These are phyloP conservation scores for Miniopterus natalensis DNA, from an alignment of 2,113 vertebrate species.

Conservation along the genomic window DNA sequence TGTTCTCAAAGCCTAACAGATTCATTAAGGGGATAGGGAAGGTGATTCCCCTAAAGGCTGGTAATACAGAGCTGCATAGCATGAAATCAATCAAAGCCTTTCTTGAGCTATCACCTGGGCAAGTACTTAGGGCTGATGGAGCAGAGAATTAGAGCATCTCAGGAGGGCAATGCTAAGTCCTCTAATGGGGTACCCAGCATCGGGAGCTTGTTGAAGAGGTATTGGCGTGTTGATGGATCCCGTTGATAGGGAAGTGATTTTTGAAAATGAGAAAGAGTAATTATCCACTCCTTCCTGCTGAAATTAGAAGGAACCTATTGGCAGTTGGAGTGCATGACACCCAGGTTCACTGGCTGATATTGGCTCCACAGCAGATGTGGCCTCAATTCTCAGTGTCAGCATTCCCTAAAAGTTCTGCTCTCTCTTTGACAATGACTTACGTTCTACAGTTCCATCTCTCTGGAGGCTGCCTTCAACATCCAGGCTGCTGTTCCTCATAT, in stretches of 20 bases:
- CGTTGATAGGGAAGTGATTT: conserved; percentile 65
- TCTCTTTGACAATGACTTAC: not conserved
- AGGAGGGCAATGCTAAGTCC: conserved; percentile 44
- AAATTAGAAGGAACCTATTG: conserved; percentile 67
- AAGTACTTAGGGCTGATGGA: conserved; percentile 52
- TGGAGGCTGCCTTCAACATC: not conserved
- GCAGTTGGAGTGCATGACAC: not conserved
- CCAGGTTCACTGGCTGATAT: not conserved
- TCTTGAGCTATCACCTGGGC: conserved; percentile 66
- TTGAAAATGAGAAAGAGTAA: conserved; percentile 73
- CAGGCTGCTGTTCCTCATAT: not conserved
- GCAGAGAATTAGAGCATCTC: conserved; percentile 51
- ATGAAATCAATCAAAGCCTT: conserved; percentile 62
- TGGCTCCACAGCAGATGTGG: not conserved
- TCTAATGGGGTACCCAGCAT: conserved; percentile 16
- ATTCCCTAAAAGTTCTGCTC: not conserved
- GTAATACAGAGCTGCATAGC: not conserved
- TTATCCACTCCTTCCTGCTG: conserved; percentile 65
- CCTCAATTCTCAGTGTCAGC: not conserved
- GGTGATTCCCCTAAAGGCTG: not conserved
- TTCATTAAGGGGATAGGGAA: not conserved
- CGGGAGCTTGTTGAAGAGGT: conserved; percentile 23
- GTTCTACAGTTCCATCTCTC: not conserved
- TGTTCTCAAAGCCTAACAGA: not conserved
- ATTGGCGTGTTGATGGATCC: conserved; percentile 58